Percentiles rank a stretch among this genome's conserved stretches.
These are phyloP conservation scores for Alloscopus bannaensis DNA, from an alignment of 2,888 invertebrate species.

Conservation along the genomic window DNA sequence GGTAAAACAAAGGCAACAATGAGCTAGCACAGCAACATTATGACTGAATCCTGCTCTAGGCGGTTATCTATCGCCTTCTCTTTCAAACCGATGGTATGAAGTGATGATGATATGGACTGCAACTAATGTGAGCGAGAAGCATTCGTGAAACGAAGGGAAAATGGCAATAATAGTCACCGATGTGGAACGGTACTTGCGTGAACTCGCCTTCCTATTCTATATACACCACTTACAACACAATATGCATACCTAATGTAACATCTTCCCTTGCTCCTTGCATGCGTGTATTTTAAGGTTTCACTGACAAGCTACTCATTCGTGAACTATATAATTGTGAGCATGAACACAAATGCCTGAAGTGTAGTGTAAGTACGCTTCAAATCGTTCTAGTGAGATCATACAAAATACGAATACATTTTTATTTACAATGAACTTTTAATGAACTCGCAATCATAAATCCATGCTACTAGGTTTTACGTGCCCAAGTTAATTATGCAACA, in stretches of 20 bases:
- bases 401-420: no score
- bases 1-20: slow-evolving; percentile 41
- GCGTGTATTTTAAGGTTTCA: slow-evolving; percentile 15
- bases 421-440: not conserved
- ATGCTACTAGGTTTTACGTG: not conserved
- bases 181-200: slow-evolving; percentile 55
- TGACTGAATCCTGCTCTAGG: slow-evolving; percentile 33
- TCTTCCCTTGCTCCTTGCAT: slow-evolving; percentile 31
- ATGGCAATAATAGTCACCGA: slow-evolving; percentile 58
- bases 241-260: no score
- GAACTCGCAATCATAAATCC: not conserved
- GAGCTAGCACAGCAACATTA: slow-evolving; percentile 23
- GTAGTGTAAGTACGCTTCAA: not conserved
- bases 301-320: slow-evolving; percentile 14
- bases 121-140: slow-evolving; percentile 34
- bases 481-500: not conserved
- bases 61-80: slow-evolving; percentile 37
- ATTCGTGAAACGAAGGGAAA: slow-evolving; percentile 54
- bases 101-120: slow-evolving; percentile 30
- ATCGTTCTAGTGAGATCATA: no score
- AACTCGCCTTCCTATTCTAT: no score
- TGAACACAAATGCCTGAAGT: not conserved
- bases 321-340: not conserved
- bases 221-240: no score
- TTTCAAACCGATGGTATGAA: slow-evolving; percentile 20